These are phyloP conservation scores for Stylophora pistillata DNA, from an alignment of 64 coral and sea anemone genomes.

Conservation along the genomic window DNA sequence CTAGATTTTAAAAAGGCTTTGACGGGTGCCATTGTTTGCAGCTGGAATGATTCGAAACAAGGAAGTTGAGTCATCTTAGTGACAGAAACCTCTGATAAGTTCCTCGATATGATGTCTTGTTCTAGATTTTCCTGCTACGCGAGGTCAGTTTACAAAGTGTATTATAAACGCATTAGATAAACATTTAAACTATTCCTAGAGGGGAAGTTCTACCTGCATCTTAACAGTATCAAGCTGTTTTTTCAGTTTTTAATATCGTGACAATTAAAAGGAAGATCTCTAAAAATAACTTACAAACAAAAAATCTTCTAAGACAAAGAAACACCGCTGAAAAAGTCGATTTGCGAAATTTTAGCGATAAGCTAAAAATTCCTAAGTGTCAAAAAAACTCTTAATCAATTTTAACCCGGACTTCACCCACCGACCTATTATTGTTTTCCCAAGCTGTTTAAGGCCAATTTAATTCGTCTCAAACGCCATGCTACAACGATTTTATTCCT, in stretches of 20 bases:
- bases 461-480: not conserved
- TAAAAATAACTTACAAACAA: too few species aligned
- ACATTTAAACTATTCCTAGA: not conserved
- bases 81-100: not conserved
- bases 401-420: too few species aligned
- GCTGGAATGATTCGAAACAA: conserved; percentile 27
- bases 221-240: too few species aligned
- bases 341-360: too few species aligned
- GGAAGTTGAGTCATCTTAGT: not conserved
- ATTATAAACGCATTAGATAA: not conserved
- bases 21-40: not conserved
- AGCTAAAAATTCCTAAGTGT: too few species aligned
- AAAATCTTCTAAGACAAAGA: too few species aligned
- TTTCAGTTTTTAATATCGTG: too few species aligned
- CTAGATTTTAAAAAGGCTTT: not conserved
- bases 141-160: not conserved
- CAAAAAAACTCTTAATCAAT: too few species aligned
- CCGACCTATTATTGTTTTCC: too few species aligned
- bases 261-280: too few species aligned
- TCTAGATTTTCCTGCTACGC: not conserved
- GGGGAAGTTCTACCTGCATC: not conserved
- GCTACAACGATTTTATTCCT: not conserved
- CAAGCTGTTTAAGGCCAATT: too few species aligned
- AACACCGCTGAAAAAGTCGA: too few species aligned
- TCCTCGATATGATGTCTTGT: not conserved